phyloP scores from a whole-genome alignment of 2,888 invertebrate species.

The Eubasilissa splendida region DNA sequence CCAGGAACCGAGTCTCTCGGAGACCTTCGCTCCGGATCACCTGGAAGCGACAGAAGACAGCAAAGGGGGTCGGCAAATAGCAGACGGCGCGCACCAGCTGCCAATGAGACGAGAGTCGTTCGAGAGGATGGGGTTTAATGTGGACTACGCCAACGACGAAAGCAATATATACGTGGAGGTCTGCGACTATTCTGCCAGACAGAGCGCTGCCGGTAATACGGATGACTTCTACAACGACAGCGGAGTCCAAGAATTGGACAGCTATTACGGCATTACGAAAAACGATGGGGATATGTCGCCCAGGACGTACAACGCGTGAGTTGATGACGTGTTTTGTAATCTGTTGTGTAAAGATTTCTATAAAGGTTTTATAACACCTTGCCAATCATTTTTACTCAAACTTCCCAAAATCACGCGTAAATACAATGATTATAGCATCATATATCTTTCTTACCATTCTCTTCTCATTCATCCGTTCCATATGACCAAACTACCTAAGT shows the following conservation, averaged over 20 bases:
- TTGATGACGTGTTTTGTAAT: background rate
- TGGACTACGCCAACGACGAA: constrained; percentile 19
- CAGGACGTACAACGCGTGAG: constrained; percentile 44
- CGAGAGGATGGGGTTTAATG: constrained; percentile 19
- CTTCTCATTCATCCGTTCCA: too few relatives aligned
- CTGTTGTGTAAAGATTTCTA: too few relatives aligned
- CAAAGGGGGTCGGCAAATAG: background rate
- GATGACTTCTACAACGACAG: constrained; percentile 42
- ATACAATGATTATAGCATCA: too few relatives aligned
- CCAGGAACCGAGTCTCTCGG: background rate
- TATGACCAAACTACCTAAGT: too few relatives aligned
- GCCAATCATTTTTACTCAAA: too few relatives aligned
- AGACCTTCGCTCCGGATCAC: background rate
- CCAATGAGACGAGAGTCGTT: background rate
- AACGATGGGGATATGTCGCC: constrained; percentile 38
- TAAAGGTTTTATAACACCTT: too few relatives aligned
- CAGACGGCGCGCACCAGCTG: background rate
- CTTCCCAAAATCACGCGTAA: too few relatives aligned
- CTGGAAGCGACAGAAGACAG: constrained; percentile 10
- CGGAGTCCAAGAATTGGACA: constrained; percentile 40
- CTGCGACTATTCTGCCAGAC: constrained; percentile 32
- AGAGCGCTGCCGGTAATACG: background rate
- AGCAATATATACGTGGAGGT: constrained; percentile 35
- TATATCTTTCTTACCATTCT: too few relatives aligned
- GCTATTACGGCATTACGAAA: constrained; percentile 30